Conservation (phyloP, 1,140 invertebrate species). For the Micrasema minimum region DNA sequence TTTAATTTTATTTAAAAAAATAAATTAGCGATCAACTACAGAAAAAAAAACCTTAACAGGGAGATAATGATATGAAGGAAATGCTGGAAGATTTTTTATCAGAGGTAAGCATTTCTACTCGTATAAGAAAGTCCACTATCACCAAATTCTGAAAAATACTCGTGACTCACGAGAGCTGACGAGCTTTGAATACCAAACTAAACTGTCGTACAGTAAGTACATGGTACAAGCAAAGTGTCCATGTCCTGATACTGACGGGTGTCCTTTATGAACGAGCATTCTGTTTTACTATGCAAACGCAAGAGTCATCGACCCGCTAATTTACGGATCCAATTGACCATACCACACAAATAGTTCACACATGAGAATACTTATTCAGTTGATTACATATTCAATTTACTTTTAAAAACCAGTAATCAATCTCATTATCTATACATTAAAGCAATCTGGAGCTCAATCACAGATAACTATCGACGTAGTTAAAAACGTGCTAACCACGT, state of each 20-base stretch:
- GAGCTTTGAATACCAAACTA: slow-evolving; percentile 27
- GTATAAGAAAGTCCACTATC: slow-evolving; percentile 34
- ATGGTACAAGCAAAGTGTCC: slow-evolving; percentile 23
- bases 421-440: too few species aligned
- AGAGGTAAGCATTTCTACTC: slow-evolving; percentile 26
- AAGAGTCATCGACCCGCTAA: slow-evolving; percentile 21
- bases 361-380: too few species aligned
- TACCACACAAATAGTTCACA: not conserved
- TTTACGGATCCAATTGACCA: not conserved
- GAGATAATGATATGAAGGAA: too few species aligned
- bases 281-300: slow-evolving; percentile 1
- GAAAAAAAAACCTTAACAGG: too few species aligned
- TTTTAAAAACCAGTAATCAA: too few species aligned
- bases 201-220: slow-evolving; percentile 1
- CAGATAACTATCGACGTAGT: too few species aligned
- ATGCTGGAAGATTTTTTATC: slow-evolving; percentile 5
- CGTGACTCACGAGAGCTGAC: slow-evolving; percentile 28
- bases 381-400: too few species aligned
- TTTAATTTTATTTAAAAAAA: too few species aligned
- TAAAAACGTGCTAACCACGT: too few species aligned
- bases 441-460: too few species aligned
- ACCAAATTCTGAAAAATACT: slow-evolving; percentile 33
- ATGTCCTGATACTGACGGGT: too few species aligned
- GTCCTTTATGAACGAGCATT: not conserved
- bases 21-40: too few species aligned